Conservation (phyloP, 2,888 invertebrate genomes). For the Lithophane leautieri region DNA sequence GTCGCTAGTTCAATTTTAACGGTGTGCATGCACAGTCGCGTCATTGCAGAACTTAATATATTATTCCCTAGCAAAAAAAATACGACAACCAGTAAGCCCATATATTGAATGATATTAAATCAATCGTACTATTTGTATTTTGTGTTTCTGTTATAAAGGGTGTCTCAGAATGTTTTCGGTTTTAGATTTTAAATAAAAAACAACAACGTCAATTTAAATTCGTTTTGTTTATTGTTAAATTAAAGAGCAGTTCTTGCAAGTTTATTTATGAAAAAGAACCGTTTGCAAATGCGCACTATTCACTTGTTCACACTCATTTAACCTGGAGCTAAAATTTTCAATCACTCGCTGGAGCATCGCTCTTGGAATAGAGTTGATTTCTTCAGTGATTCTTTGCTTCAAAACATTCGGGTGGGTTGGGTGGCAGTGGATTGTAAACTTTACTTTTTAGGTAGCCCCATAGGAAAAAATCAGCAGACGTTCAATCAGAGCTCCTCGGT, state of each 20-base stretch:
- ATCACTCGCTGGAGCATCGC: conserved; percentile 51
- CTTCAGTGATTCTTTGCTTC: conserved; percentile 2
- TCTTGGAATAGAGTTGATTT: conserved; percentile 1
- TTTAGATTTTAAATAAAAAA: neutral
- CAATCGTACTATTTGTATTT: too few relatives aligned
- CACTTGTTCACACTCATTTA: neutral
- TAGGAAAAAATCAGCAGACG: conserved; percentile 3
- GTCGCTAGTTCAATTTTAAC: too few relatives aligned
- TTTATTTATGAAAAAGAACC: conserved; percentile 2
- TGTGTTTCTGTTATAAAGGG: too few relatives aligned
- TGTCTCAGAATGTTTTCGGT: neutral
- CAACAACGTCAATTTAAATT: neutral
- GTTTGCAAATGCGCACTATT: neutral
- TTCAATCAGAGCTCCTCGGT: conserved; percentile 1
- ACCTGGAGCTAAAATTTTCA: conserved; percentile 6
- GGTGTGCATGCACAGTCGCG: too few relatives aligned
- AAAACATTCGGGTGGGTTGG: neutral
- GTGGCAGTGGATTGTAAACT: conserved; percentile 5
- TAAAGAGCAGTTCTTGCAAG: neutral
- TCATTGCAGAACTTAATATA: too few relatives aligned
- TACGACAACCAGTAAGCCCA: too few relatives aligned
- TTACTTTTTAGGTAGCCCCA: conserved; percentile 5
- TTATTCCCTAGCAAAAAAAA: too few relatives aligned
- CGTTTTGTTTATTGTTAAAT: neutral
- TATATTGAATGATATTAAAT: too few relatives aligned